Evolutionary conservation across 2,888 invertebrate species (phyloP).

Genomic region (Eupithecia abbreviata): DNA sequence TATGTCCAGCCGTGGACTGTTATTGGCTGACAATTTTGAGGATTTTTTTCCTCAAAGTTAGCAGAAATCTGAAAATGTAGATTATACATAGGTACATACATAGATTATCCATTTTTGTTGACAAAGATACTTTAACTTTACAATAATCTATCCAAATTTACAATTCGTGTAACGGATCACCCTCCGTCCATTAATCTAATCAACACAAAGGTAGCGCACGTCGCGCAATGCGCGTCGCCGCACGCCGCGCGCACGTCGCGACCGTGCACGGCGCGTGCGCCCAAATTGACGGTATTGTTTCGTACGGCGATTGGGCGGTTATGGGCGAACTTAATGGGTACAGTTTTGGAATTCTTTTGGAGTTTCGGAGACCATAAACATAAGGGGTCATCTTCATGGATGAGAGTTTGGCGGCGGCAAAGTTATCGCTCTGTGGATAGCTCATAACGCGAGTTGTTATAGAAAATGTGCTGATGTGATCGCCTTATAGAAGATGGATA

Average conservation of each 20-base stretch:
- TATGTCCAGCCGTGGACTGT: neutral
- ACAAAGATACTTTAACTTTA: neutral
- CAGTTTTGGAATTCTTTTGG: conserved; percentile 13
- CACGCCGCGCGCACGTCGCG: conserved; percentile 59
- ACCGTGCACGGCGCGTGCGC: conserved; percentile 57
- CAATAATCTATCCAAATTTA: conserved; percentile 6
- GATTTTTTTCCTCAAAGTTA: neutral
- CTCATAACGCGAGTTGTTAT: neutral
- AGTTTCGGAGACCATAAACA: conserved; percentile 2
- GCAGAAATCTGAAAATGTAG: neutral
- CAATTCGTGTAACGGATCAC: conserved; percentile 12
- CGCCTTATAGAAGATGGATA: too few relatives aligned
- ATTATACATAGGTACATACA: too few relatives aligned
- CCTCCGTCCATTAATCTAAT: conserved; percentile 65
- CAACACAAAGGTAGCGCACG: conserved; percentile 63
- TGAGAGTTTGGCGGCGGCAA: neutral
- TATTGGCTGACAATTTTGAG: neutral
- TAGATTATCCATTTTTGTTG: neutral
- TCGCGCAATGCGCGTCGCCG: conserved; percentile 41
- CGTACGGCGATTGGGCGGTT: conserved; percentile 43
- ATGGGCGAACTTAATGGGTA: conserved; percentile 18
- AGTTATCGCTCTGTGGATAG: neutral
- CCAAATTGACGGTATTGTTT: conserved; percentile 64
- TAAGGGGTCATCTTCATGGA: neutral
- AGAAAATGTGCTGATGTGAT: neutral